These are phyloP conservation scores for Psilopogon haemacephalus DNA, from an alignment of 2,113 vertebrate species.

Conservation along the genomic window DNA sequence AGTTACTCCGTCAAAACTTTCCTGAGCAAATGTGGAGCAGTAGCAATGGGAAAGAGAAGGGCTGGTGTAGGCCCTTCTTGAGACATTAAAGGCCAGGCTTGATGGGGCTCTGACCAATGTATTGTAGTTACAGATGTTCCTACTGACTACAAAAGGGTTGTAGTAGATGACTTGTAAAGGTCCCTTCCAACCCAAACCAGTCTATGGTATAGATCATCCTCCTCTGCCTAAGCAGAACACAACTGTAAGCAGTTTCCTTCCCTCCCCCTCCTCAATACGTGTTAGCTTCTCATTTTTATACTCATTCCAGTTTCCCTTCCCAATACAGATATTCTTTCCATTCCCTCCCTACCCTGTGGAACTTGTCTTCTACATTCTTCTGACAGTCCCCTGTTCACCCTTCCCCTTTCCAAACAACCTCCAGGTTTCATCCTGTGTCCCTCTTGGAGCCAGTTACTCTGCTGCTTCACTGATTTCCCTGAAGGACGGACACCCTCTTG, in stretches of 20 bases:
- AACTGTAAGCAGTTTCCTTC: background rate
- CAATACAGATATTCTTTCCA: background rate
- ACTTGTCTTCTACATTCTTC: background rate
- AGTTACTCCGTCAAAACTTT: background rate
- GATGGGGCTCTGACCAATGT: no score
- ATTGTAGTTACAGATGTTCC: no score
- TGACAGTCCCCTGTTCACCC: rapidly evolving
- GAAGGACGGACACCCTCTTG: background rate
- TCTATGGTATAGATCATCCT: background rate
- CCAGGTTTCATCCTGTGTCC: background rate
- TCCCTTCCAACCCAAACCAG: no score
- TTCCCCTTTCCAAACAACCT: background rate
- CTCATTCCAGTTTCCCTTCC: background rate
- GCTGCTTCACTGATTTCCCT: background rate
- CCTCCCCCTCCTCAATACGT: background rate
- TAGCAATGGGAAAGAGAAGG: background rate
- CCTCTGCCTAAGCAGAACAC: background rate
- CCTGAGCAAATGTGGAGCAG: background rate
- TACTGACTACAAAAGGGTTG: no score
- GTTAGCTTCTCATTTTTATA: background rate
- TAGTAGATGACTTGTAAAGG: no score
- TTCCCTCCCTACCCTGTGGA: background rate
- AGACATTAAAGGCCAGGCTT: no score
- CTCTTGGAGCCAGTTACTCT: background rate
- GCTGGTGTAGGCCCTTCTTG: background rate